A percentile compares a stretch with the other conserved stretches of the same genome.
These are phyloP conservation scores for Leuctra nigra DNA, from an alignment of 2,888 invertebrate species.

Conservation along the genomic window DNA sequence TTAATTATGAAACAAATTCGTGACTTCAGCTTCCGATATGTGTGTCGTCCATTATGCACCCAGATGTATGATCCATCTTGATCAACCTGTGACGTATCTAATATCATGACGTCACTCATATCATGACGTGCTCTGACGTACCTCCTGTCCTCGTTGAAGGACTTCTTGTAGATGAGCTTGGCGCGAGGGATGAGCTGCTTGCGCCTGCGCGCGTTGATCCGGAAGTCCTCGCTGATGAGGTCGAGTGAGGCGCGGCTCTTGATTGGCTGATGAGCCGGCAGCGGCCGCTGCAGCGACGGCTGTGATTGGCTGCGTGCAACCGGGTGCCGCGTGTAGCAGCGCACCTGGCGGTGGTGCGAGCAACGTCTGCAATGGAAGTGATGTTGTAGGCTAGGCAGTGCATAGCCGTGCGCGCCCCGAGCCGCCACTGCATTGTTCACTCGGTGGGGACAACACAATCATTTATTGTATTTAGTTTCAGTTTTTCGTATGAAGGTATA, in stretches of 20 bases:
- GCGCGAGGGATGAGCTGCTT: conserved; percentile 76
- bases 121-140: no score
- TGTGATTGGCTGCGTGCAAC: conserved; percentile 13
- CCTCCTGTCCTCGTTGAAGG: conserved; percentile 47
- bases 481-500: no score
- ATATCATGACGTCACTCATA: no score
- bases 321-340: conserved; percentile 4
- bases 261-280: conserved; percentile 4
- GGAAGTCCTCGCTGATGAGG: conserved; percentile 69
- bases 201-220: conserved; percentile 53
- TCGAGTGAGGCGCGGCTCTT: conserved; percentile 39
- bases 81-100: no score
- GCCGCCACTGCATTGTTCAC: no score
- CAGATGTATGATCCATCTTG: no score
- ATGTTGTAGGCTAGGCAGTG: background rate
- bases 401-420: no score
- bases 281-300: background rate
- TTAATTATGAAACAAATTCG: no score
- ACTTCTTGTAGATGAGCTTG: conserved; percentile 67
- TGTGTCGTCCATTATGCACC: no score
- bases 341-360: conserved; percentile 12
- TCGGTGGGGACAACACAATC: no score
- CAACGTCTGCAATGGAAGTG: conserved; percentile 6
- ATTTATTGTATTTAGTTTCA: no score
- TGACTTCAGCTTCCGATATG: no score